A percentile compares a stretch with the other conserved stretches of the same genome.
Conservation (phyloP, 2,797 vertebrate species). For the Sebastes minor region DNA sequence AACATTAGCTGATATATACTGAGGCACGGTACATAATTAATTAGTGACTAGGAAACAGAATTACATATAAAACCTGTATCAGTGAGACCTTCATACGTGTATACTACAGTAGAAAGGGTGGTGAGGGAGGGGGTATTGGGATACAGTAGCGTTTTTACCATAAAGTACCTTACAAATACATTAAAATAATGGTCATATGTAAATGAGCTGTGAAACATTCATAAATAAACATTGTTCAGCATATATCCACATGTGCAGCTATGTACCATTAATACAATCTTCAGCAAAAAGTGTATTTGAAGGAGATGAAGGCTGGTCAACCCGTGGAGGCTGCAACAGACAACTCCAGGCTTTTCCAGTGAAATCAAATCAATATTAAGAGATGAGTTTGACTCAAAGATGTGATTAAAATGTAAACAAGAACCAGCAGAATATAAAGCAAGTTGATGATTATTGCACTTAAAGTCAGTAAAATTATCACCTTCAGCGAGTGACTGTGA, state of each 20-base stretch:
- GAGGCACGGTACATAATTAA: conserved; percentile 5
- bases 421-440: conserved; percentile 44
- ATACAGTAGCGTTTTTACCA: conserved; percentile 24
- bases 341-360: background rate
- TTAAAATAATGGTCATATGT: conserved; percentile 25
- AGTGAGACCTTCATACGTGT: background rate
- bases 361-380: conserved; percentile 15
- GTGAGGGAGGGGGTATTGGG: background rate
- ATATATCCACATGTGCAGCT: conserved; percentile 23
- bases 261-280: conserved; percentile 47
- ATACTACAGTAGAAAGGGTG: conserved; percentile 1
- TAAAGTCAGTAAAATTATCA: conserved; percentile 51
- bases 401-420: conserved; percentile 67
- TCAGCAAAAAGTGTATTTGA: conserved; percentile 7
- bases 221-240: conserved; percentile 51
- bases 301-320: conserved; percentile 21
- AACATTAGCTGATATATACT: background rate
- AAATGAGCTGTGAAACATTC: conserved; percentile 2
- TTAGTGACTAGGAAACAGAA: conserved; percentile 7
- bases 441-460: conserved; percentile 73
- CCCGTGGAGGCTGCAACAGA: conserved; percentile 13
- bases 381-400: conserved; percentile 32
- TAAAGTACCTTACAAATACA: conserved; percentile 35
- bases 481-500: background rate
- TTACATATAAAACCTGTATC: background rate